Evolutionary conservation across 1,140 invertebrate species (phyloP).

Genomic region (Frieseomelitta varia): DNA sequence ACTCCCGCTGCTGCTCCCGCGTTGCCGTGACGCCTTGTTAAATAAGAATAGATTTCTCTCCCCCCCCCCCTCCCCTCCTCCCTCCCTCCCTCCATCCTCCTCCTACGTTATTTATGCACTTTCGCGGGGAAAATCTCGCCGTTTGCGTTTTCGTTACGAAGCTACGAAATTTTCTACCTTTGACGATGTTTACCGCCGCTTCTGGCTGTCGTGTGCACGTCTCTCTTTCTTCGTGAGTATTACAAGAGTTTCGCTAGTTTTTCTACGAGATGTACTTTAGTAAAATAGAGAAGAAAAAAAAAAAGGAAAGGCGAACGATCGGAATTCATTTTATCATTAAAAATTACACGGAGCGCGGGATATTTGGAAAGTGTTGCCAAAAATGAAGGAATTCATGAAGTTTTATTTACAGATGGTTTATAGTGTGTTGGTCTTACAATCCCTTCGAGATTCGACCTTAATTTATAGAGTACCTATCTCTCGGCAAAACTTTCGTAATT

Average conservation of each 20-base stretch:
- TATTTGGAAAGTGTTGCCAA: too few relatives aligned
- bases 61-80: too few relatives aligned
- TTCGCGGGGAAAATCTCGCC: neutral
- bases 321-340: neutral
- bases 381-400: too few relatives aligned
- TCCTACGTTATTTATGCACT: neutral
- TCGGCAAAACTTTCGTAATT: too few relatives aligned
- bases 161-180: neutral
- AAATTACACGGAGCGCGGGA: too few relatives aligned
- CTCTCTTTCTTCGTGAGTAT: neutral
- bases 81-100: too few relatives aligned
- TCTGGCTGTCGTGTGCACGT: neutral
- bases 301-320: neutral
- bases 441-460: too few relatives aligned
- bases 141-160: neutral
- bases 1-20: constrained; percentile 14
- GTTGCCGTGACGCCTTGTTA: constrained; percentile 39
- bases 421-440: too few relatives aligned
- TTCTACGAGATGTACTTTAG: neutral
- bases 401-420: too few relatives aligned
- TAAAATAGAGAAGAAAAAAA: neutral
- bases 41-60: constrained; percentile 44
- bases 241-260: neutral
- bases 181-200: neutral
- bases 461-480: too few relatives aligned